Conservation (phyloP, 2,888 invertebrate species). For the Tholera decimalis region DNA sequence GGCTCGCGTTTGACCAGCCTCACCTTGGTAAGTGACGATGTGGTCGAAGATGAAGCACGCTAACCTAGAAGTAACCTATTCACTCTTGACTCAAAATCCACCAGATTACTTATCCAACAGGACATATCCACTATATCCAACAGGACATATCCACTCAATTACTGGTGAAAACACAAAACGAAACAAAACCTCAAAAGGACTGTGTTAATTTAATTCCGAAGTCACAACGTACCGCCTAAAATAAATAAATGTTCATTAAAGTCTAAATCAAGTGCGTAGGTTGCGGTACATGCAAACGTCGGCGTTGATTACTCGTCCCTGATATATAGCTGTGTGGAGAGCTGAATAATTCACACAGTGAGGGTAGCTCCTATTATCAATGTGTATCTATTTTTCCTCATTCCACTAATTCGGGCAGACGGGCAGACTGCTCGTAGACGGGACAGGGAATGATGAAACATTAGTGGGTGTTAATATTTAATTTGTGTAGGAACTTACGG, state of each 20-base stretch:
- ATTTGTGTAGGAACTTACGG: conserved; percentile 1
- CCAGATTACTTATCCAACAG: too few relatives aligned
- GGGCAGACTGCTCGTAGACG: conserved; percentile 14
- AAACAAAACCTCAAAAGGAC: conserved; percentile 11
- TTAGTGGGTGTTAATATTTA: conserved; percentile 20
- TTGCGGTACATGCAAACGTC: conserved; percentile 36
- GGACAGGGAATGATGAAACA: conserved; percentile 20
- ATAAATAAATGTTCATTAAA: conserved; percentile 58
- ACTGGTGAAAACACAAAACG: conserved; percentile 11
- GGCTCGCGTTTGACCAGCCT: too few relatives aligned
- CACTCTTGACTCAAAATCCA: too few relatives aligned
- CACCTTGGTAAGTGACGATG: too few relatives aligned
- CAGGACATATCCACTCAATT: too few relatives aligned
- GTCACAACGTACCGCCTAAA: conserved; percentile 18
- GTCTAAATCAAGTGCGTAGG: conserved; percentile 45
- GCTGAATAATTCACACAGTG: conserved; percentile 58
- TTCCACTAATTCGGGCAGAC: conserved; percentile 44
- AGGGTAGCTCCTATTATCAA: conserved; percentile 42
- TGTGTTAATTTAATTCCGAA: conserved; percentile 33
- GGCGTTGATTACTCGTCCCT: conserved; percentile 51
- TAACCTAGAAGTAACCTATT: too few relatives aligned
- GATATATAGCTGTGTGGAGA: conserved; percentile 47
- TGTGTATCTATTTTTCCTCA: conserved; percentile 52
- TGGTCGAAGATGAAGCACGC: too few relatives aligned
- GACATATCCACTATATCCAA: too few relatives aligned